Evolutionary conservation across 2,888 invertebrate species (phyloP), one percentile per base, ranked within the genome.

Genomic region (Liposcelis brunnea): DNA sequence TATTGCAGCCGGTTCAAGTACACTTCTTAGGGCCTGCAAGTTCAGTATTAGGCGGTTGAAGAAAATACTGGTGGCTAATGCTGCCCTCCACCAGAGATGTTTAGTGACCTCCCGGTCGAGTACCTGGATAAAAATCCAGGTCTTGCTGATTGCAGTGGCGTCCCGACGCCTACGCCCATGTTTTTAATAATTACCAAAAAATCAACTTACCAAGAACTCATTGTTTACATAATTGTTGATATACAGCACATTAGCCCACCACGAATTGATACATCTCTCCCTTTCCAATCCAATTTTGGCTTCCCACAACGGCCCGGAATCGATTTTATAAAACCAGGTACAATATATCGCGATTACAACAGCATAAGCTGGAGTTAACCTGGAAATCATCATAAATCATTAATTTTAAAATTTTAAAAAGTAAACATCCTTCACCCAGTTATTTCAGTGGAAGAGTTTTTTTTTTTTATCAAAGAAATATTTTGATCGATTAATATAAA

Each of bases 181-280:
- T n/a, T n/a, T n/a, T n/a, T n/a, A n/a, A n/a, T n/a, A n/a, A n/a
- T n/a, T n/a, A n/a, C n/a, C n/a, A n/a, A n/a, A n/a, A n/a, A n/a
- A n/a, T n/a, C 31, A 45, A 55, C 60, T 59, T 59, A 77, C 76
- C 64, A 77, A 55, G 53, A 70, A 60, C 51, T 77, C 75, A 2
- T 74, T 74, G 40, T 72, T 70, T 11, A 78, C 65, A 55, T 81
- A 81, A 56, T 82, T 82, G 55, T 81, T 81, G 42, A 81, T 66
- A 58, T 81, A 82, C 31, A 81, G 59, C 36, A 81, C 64, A 58
- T 82, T 81, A 0, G 75, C 60, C 81, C 81, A 82, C 80, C 81
- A 81, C 1, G 76, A 75, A 1, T 65, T 61, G 50, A 68, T 58
- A 53, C 82, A 82, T 46, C 77, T 64, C 42, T 75, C 69, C 51